Evolutionary conservation across 2,113 vertebrate genomes (phyloP), one percentile per base, ranked within the genome.

Genomic region (Silurus asotus): DNA sequence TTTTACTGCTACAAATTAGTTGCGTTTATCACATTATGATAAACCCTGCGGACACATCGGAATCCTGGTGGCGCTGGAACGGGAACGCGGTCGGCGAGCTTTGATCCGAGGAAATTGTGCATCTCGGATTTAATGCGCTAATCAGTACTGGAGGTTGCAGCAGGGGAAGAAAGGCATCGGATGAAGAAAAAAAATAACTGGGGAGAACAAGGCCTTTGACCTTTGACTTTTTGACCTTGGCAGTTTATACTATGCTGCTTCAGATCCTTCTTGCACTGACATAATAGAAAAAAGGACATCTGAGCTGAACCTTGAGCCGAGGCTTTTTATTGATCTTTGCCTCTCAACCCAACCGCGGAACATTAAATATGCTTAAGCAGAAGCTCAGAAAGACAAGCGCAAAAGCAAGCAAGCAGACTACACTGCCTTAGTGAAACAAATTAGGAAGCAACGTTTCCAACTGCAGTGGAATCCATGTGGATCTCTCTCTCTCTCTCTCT

Each of bases 301-400:
- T 5, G 76, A 79, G 23, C 51, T 56, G 51, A 56, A 56, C 51
- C n/a, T 10, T 56, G 51, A 56, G 75, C 51, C 2, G n/a, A 56
- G 5, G 7, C 10, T 14, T 17, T 37, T 58, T 23, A 79, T 58
- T 37, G 76, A 79, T 79, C 59, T 77, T 28, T 59, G 76, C 17
- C 45, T 53, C 55, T 82, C 9, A 82, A 82, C 28, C n/a, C 8
- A 4, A 51, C 23, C 81, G 8, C 3, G 3, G 62, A 82, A 82
- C 48, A 67, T 55, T 82, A 84, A 53, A 76, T 62, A 84, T 76
- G 56, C 58, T 64, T 76, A 75, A 84, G 20, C 20, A 61, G n/a
- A 76, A 53, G n/a, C n/a, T 83, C 20, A 70, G 51, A 23, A 58
- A 65, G 81, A 59, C 82, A 75, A 37, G 56, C 10, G 2, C 53